Base-by-base conservation (phyloP, 2,797 vertebrate genomes). In the Staurois parvus region DNA sequence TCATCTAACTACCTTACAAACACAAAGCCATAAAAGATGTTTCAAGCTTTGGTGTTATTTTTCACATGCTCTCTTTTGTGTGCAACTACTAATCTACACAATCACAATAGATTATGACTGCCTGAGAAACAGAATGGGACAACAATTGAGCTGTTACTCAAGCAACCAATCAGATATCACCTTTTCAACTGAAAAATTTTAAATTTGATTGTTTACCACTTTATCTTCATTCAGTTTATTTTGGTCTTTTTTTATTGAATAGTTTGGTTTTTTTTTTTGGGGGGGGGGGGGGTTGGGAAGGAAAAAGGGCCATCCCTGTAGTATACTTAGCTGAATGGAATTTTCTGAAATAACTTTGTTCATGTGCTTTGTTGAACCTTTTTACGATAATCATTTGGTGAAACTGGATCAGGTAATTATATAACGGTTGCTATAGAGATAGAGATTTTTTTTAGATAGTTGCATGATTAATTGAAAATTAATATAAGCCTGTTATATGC, bases 391-490 rank as follows among this genome's bases (percentile, higher is more conserved):
- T 12, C 28, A 34, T 24, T 77, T 62, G 26, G 37, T 67, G 40
- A 68, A 48, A 48, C 21, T 5, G 19, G 3, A 28, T 45, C 40
- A 68, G 40, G 64, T 68, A 79, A 79, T 42, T 68, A 48, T 79
- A 68, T 66, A 68, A 48, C 40, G 21, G 64, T 79, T 68, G 28
- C 76, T 30, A 79, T 68, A 59, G 40, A 45, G 37, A 79, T 68
- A 45, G 30, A 66, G 29, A 12, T 30, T 45, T 17, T 62, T 79
- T 67, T 62, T 72, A 72, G 7, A 26, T 30, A 24, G 52, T 40
- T 81, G 15, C 56, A 17, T 81, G 69, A 64, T 81, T 81, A 73
- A 59, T 69, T 81, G 24, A 24, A 72, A 73, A 81, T 72, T 24
- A 72, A 9, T 24, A 64, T 42, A n/a, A 21, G 37, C 2, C n/a